Percentiles rank a stretch among this genome's conserved stretches.
These are phyloP conservation scores for Siniperca obscura DNA, from an alignment of 2,797 vertebrate genomes.

Conservation along the genomic window DNA sequence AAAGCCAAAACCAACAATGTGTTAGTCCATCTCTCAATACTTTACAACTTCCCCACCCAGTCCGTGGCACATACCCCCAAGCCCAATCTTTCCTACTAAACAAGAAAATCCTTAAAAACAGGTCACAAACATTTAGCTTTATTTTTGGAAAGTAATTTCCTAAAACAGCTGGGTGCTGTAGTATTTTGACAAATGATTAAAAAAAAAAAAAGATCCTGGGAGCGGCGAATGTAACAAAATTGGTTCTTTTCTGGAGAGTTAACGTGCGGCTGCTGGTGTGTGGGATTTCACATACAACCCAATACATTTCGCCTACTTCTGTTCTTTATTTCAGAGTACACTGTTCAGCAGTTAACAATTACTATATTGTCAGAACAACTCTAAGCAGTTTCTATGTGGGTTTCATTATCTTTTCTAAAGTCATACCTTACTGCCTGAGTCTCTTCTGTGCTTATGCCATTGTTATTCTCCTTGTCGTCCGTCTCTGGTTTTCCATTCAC, in stretches of 20 bases:
- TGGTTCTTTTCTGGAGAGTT: background rate
- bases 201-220: too few relatives aligned
- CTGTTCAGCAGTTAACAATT: background rate
- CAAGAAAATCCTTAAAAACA: background rate
- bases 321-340: background rate
- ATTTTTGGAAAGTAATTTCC: background rate
- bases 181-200: background rate
- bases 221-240: background rate
- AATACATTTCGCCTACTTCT: background rate
- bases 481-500: constrained; percentile 82
- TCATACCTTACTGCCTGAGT: constrained; percentile 85
- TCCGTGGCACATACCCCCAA: background rate
- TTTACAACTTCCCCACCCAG: background rate
- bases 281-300: background rate
- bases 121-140: background rate
- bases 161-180: background rate
- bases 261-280: too few relatives aligned
- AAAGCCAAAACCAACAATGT: background rate
- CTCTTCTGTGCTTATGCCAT: constrained; percentile 74
- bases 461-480: constrained; percentile 81
- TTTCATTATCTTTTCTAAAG: background rate
- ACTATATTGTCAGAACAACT: background rate
- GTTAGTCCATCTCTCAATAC: background rate
- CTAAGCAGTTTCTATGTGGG: background rate
- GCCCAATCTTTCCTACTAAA: background rate